phyloP scores from a whole-genome alignment of 2,888 invertebrate genomes.

The Willowsia nigromaculata region DNA sequence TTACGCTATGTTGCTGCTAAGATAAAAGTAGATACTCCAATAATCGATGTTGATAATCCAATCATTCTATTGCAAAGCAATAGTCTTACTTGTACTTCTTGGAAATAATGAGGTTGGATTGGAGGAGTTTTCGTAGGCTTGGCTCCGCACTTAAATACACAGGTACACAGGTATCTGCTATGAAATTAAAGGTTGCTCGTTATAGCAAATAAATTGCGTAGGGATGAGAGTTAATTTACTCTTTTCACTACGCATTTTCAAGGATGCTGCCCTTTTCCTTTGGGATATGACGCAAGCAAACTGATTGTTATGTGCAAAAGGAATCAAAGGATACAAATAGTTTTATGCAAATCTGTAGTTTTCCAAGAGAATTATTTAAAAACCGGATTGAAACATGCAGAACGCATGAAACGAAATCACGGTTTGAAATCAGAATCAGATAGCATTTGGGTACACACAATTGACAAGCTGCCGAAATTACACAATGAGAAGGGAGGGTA shows the following conservation, averaged over 20 bases:
- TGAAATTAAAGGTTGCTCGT: neutral
- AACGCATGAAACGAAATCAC: too few relatives aligned
- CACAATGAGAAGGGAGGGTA: too few relatives aligned
- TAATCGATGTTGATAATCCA: neutral
- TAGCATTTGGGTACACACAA: too few relatives aligned
- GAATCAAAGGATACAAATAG: neutral
- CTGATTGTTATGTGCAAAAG: neutral
- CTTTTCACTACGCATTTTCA: neutral
- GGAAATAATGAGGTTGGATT: conserved; percentile 13
- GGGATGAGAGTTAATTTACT: neutral
- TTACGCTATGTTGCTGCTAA: too few relatives aligned
- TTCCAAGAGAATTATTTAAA: too few relatives aligned
- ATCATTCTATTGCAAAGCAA: neutral
- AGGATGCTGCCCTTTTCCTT: neutral
- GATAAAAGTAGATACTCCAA: neutral
- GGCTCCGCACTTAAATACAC: neutral
- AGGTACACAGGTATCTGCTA: too few relatives aligned
- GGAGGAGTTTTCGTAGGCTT: neutral
- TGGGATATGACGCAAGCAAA: neutral
- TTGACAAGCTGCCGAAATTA: too few relatives aligned
- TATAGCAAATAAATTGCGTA: neutral
- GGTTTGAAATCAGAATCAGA: too few relatives aligned
- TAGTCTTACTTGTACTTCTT: too few relatives aligned
- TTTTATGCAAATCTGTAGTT: neutral
- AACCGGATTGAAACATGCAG: too few relatives aligned